Evolutionary conservation across 1,140 invertebrate species (phyloP).

Genomic region (Drosophila oshimai): DNA sequence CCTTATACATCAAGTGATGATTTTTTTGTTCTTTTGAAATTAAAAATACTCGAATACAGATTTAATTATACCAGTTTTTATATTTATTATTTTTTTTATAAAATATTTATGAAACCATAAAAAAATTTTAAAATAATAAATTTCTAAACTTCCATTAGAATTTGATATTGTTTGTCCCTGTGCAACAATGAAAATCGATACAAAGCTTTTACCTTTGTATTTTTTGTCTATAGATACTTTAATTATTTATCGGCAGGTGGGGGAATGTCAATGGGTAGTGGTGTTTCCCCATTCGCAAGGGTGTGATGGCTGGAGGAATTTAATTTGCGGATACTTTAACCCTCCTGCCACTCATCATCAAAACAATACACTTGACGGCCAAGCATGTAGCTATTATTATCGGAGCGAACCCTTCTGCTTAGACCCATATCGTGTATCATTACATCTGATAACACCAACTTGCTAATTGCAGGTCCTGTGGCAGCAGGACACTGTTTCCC

Average conservation of each 20-base stretch:
- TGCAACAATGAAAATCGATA: constrained; percentile 50
- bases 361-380: not conserved
- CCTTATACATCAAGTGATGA: too few relatives aligned
- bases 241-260: constrained; percentile 46
- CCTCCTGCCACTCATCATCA: not conserved
- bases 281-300: constrained; percentile 10
- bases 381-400: not conserved
- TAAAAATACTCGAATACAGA: too few relatives aligned
- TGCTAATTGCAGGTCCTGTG: constrained; percentile 10
- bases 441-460: not conserved
- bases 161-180: not conserved
- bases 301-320: not conserved
- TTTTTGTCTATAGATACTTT: constrained; percentile 28
- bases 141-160: too few relatives aligned
- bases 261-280: not conserved
- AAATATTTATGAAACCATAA: not conserved
- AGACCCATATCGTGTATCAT: not conserved
- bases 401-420: not conserved
- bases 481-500: constrained; percentile 37
- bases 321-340: not conserved
- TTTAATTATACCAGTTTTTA: too few relatives aligned
- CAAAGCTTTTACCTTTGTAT: constrained; percentile 36
- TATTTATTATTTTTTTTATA: too few relatives aligned
- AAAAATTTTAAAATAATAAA: not conserved
- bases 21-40: too few relatives aligned